Evolutionary conservation across 2,888 invertebrate species (phyloP), one percentile per base, ranked within the genome.

Genomic region (Agriotes lineatus): DNA sequence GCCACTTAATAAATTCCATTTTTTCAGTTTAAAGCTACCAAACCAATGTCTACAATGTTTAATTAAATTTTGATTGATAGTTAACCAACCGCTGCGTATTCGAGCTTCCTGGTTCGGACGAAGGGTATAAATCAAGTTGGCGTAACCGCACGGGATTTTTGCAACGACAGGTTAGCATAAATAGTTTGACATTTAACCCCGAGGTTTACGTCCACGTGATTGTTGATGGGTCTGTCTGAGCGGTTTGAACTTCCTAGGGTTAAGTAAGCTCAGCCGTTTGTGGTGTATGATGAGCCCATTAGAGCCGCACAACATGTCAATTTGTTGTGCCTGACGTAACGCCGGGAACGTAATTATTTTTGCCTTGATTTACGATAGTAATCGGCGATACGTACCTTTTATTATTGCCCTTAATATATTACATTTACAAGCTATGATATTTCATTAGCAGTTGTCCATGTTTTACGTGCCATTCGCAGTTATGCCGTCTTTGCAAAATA

Each of bases 391-490:
- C 57, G 6, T n/a, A 56, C 9, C n/a, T 39, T 56, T 9, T 56
- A 56, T 56, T 56, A 48, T 45, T 37, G 6, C 6, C 22, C 14
- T 45, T 48, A 48, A 57, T 57, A 57, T 48, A 64, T 58, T 33
- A 63, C 42, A 33, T 54, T 54, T 44, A 48, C 22, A n/a, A 16
- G 48, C 44, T 33, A 25, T 25, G 45, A 64, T 57, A 64, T 64
- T 64, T 64, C 64, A 57, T 64, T 64, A 64, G 64, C 57, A 37
- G 45, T 60, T 14, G 25, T 60, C 10, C 6, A 35, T 33, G 20
- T 48, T 45, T 48, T 25, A 33, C 30, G 16, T 52, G 22, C 52
- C 39, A 61, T 52, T 52, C 25, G 48, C 50, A 52, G 61, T 59
- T 59, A 33, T 30, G 59, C 25, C 50, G 33, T 52, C 50, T 52